Conservation (phyloP, 2,888 invertebrate genomes). For the Agriopis marginaria region DNA sequence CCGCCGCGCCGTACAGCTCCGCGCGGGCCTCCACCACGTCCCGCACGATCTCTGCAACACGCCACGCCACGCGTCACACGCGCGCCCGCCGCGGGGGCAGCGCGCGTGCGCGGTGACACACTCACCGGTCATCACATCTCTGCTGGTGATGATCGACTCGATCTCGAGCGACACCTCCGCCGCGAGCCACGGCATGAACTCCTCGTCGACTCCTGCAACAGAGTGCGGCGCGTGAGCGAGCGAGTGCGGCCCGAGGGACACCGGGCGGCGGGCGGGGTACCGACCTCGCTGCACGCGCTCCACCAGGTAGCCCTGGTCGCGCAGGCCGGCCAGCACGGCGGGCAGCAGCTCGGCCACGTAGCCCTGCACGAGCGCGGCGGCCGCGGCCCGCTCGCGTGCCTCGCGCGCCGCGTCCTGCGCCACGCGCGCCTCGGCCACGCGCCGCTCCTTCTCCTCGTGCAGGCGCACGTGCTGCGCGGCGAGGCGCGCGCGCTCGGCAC, state of each 20-base stretch:
- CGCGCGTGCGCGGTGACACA: neutral
- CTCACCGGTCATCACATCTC: slow-evolving; percentile 91
- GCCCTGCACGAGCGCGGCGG: slow-evolving; percentile 93
- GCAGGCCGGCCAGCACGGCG: slow-evolving; percentile 92
- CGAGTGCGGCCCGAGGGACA: neutral
- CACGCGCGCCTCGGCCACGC: slow-evolving; percentile 90
- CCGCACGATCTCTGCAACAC: slow-evolving; percentile 88
- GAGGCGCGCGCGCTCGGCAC: slow-evolving; percentile 93
- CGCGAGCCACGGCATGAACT: slow-evolving; percentile 95
- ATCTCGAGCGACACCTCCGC: slow-evolving; percentile 93
- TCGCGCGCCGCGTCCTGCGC: slow-evolving; percentile 88
- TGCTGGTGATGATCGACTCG: slow-evolving; percentile 92
- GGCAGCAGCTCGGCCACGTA: slow-evolving; percentile 95
- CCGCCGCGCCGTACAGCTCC: slow-evolving; percentile 84
- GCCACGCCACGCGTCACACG: neutral
- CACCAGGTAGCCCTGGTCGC: slow-evolving; percentile 90
- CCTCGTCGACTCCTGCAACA: slow-evolving; percentile 89
- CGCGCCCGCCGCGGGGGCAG: neutral
- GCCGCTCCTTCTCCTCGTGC: slow-evolving; percentile 83
- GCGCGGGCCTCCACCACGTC: slow-evolving; percentile 92
- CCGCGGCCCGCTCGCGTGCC: slow-evolving; percentile 93
- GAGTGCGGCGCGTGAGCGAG: neutral
- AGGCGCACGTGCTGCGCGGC: slow-evolving; percentile 91
- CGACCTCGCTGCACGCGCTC: slow-evolving; percentile 87
- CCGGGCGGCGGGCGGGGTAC: neutral